Evolutionary conservation across 2,888 invertebrate species (phyloP).

Genomic region (Entomobrya proxima): DNA sequence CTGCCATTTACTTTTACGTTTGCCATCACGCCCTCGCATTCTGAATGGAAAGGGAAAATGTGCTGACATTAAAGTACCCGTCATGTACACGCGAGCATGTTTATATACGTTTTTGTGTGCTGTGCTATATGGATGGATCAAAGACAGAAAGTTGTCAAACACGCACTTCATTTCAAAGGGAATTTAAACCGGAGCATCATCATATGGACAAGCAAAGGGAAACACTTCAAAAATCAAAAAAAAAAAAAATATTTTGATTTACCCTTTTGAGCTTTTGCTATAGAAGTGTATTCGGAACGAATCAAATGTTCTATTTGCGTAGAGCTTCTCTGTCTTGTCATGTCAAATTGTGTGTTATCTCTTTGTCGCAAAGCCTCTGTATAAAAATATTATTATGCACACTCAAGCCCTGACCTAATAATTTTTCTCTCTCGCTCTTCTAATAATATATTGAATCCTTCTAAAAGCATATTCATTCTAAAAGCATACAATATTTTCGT

Average conservation of each 20-base stretch:
- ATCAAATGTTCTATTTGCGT: not conserved
- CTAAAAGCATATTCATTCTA: not conserved
- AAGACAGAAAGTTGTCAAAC: slow-evolving; percentile 16
- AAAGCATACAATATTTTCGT: not conserved
- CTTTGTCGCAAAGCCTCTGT: not conserved
- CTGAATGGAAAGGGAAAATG: not conserved
- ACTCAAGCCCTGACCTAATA: not conserved
- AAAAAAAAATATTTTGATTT: not conserved
- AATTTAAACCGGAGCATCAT: not conserved
- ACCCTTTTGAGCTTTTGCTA: not conserved
- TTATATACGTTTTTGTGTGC: not conserved
- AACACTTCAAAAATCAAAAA: not conserved
- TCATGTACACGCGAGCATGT: not conserved
- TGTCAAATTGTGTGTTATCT: not conserved
- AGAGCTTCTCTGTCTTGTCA: not conserved
- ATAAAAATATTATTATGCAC: not conserved
- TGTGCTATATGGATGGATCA: not conserved
- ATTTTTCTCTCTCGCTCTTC: not conserved
- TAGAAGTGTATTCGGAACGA: not conserved
- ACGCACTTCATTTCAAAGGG: slow-evolving; percentile 18
- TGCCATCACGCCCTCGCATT: not conserved
- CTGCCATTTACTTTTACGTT: not conserved
- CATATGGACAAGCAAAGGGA: not conserved
- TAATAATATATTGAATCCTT: too few relatives aligned
- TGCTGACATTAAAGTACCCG: too few relatives aligned